A percentile compares a stretch with the other conserved stretches of the same genome.
phyloP scores from a whole-genome alignment of 2,888 invertebrate genomes.

The Plemyria rubiginata region DNA sequence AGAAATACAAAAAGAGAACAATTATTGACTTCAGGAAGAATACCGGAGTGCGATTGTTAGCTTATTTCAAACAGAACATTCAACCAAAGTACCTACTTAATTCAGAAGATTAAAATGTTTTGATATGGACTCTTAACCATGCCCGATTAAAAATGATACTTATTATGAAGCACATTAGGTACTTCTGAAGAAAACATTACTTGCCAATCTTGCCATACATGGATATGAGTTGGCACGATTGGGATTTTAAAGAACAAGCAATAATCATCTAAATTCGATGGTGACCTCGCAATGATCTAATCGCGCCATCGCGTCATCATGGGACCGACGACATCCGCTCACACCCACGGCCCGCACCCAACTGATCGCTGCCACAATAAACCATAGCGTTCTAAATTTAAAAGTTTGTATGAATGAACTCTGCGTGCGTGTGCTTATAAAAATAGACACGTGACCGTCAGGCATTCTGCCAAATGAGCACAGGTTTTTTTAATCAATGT shows the following conservation, averaged over 20 bases:
- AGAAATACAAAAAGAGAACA: too few species aligned
- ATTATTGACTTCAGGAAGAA: neutral
- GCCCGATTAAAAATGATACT: too few species aligned
- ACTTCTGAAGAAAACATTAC: neutral
- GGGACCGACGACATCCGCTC: conserved; percentile 47
- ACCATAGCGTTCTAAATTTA: conserved; percentile 64
- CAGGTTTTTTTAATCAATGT: conserved; percentile 37
- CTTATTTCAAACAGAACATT: neutral
- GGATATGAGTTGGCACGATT: neutral
- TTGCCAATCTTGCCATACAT: neutral
- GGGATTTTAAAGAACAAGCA: conserved; percentile 2
- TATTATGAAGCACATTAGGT: too few species aligned
- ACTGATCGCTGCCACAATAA: conserved; percentile 50
- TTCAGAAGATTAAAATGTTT: too few species aligned
- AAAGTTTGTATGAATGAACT: conserved; percentile 75
- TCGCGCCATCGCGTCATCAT: conserved; percentile 33
- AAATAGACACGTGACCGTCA: conserved; percentile 64
- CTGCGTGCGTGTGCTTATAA: conserved; percentile 65
- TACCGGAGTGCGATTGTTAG: neutral
- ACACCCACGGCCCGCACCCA: conserved; percentile 51
- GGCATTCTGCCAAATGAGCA: conserved; percentile 51
- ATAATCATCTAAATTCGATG: conserved; percentile 26
- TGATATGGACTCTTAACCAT: too few species aligned
- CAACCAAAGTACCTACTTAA: neutral
- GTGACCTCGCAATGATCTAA: conserved; percentile 37